Evolutionary conservation across 2,888 invertebrate genomes (phyloP), one percentile per base, ranked within the genome.

Genomic region (Leptothorax acervorum): DNA sequence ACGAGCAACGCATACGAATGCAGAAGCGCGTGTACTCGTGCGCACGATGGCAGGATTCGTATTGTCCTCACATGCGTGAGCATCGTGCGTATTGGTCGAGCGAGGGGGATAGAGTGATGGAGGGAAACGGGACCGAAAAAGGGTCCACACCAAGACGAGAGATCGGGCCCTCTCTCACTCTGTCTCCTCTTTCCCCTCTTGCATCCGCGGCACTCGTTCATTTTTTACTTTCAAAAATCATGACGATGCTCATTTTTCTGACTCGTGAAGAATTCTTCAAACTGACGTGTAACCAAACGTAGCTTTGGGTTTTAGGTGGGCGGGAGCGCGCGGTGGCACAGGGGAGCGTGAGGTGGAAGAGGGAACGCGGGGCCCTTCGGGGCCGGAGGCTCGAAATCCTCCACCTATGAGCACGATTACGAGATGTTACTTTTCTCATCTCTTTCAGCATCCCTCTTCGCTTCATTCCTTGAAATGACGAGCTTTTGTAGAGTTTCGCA

Each of bases 191-290:
- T 71, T 79, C 76, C 12, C 45, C 60, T 23, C 83, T 82, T 63
- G 15, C 60, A 57, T 42, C 45, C 78, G 65, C 82, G 53, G 83
- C 89, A 86, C 89, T 88, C 89, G 89, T 86, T 94, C 94, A 94
- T 94, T 95, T 94, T 95, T 95, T 94, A 95, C 95, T 94, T 94
- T 95, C 95, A 94, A 95, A 95, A 94, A 94, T 94, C 95, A 95
- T 95, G 94, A 95, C 94, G 94, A 94, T 94, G 95, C 94, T 95
- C 94, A 94, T 94, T 95, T 94, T 94, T 95, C 94, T 94, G 94
- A 93, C 94, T 94, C 94, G 94, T 93, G 94, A 94, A 94, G 94
- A 94, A 94, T 95, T 94, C 94, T 94, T 94, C 93, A 94, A 94
- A 94, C 91, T 94, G 94, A 94, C 94, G 94, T 93, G 93, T 92